phyloP scores from a whole-genome alignment of 37 sponge, comb jelly and placozoan genomes.

The Amphimedon queenslandica region DNA sequence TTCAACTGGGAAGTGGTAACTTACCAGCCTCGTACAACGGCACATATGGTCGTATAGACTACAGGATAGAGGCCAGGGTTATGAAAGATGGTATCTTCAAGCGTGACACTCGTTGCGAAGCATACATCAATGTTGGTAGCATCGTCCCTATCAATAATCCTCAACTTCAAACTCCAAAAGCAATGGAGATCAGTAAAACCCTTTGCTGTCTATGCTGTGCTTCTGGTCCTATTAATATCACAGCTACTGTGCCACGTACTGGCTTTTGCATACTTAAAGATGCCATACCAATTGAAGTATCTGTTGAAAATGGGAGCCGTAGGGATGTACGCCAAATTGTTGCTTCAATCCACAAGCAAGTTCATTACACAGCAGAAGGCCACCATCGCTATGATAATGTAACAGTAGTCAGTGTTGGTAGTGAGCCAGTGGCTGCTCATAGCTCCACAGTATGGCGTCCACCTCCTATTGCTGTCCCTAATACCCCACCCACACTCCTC shows the following conservation, averaged over 20 bases:
- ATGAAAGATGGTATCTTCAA: slow-evolving; percentile 39
- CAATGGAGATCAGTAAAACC: slow-evolving; percentile 34
- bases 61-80: slow-evolving; percentile 42
- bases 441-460: slow-evolving; percentile 6
- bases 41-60: slow-evolving; percentile 43
- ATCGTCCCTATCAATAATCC: slow-evolving; percentile 48
- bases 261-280: slow-evolving; percentile 64
- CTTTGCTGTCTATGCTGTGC: slow-evolving; percentile 74
- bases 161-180: slow-evolving; percentile 7
- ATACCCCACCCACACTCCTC: slow-evolving; percentile 8
- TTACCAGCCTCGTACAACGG: slow-evolving; percentile 28
- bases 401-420: not conserved
- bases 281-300: slow-evolving; percentile 22
- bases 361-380: slow-evolving; percentile 41
- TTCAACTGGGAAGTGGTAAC: not conserved
- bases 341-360: slow-evolving; percentile 20
- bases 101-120: slow-evolving; percentile 26
- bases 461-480: slow-evolving; percentile 17
- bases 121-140: slow-evolving; percentile 31
- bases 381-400: not conserved
- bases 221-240: slow-evolving; percentile 52
- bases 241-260: slow-evolving; percentile 25
- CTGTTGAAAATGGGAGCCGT: slow-evolving; percentile 41
- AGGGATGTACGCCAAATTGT: slow-evolving; percentile 18
- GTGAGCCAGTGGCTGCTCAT: slow-evolving; percentile 1